Evolutionary conservation across 2,797 vertebrate species (phyloP).

Genomic region (Liasis olivaceus): DNA sequence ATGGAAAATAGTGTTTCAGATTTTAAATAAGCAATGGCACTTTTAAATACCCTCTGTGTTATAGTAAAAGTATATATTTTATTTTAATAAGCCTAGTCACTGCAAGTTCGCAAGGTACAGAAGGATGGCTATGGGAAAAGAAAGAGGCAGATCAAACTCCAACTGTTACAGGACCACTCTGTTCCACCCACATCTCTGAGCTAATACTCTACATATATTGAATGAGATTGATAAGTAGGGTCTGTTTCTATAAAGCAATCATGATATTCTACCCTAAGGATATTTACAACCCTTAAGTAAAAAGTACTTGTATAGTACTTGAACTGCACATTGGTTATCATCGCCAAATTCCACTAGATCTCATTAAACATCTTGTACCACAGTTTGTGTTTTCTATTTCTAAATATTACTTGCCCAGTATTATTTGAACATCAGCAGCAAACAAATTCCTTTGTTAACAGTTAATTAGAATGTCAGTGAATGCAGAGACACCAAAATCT

Average conservation of each 20-base stretch:
- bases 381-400: conserved; percentile 31
- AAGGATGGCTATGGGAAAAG: not conserved
- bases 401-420: conserved; percentile 48
- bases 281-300: not conserved
- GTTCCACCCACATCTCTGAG: not conserved
- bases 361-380: conserved; percentile 19
- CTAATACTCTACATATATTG: not conserved
- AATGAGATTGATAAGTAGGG: not conserved
- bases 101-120: not conserved
- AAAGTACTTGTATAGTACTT: not conserved
- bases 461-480: conserved; percentile 63
- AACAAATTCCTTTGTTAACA: conserved; percentile 36
- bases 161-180: not conserved
- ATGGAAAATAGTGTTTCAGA: not conserved
- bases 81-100: not conserved
- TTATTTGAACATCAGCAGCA: conserved; percentile 5
- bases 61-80: not conserved
- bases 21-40: not conserved
- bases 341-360: not conserved
- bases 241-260: not conserved
- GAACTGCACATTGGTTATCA: not conserved
- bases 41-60: not conserved
- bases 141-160: not conserved
- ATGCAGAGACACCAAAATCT: conserved; percentile 16
- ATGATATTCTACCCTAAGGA: not conserved